Evolutionary conservation across 2,888 invertebrate genomes (phyloP), one percentile per base, ranked within the genome.

Genomic region (Scotopteryx bipunctaria): DNA sequence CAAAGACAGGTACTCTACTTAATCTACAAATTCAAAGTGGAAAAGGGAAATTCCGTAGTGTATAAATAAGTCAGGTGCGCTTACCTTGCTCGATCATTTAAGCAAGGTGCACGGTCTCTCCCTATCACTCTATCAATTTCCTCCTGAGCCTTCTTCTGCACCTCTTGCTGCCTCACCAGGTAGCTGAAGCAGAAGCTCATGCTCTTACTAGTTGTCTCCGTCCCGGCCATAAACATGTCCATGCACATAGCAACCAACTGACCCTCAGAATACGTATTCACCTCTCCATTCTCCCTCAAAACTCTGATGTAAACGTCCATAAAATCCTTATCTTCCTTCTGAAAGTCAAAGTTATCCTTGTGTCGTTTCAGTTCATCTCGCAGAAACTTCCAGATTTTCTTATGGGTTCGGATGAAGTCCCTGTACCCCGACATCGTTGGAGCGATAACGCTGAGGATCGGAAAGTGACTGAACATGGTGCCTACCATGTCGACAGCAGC

Each of bases 201-300:
- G 21, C 94, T 93, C 74, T 96, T 96, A 42, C 93, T 94, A 0
- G 96, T 96, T 0, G 97, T 97, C 82, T 97, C 97, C 0, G 96
- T 95, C 0, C 96, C 97, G 14, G 96, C 97, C 91, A 96, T 93
- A 67, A 97, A 97, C 91, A 97, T 92, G 66, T 97, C 97, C 91
- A 96, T 90, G 66, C 96, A 96, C 66, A 95, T 93, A 0, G 96
- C 95, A 48, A 96, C 78, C 42, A 97, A 80, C 66, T 96, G 96
- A 5, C 93, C 92, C 73, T 97, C 96, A 59, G 92, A 89, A 72
- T 94, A 93, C 1, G 91, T 91, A 0, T 86, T 78, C 2, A 90
- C 81, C 44, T 91, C 91, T 5, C 92, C 91, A 11, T 92, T 82
- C 2, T 93, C 92, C 35, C 91, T 89, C 55, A 96, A 78, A 53